These are phyloP conservation scores for Drosophila miranda DNA, from an alignment of 1,140 invertebrate genomes.

Conservation along the genomic window DNA sequence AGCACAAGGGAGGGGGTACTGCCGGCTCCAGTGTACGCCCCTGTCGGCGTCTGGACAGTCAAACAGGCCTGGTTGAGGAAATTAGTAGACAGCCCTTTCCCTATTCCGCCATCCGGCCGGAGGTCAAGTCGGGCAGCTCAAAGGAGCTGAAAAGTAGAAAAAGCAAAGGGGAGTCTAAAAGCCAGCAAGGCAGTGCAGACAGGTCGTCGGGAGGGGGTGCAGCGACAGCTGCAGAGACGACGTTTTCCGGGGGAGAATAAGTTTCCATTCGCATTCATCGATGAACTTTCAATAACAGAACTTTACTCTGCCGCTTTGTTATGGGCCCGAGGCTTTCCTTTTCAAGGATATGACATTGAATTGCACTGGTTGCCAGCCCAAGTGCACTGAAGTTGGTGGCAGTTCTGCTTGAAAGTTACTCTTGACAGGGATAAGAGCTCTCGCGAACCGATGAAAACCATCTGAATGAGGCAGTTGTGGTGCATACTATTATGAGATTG, in stretches of 20 bases:
- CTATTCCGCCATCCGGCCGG: background rate
- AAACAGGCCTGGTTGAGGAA: constrained; percentile 54
- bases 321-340: constrained; percentile 31
- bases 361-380: constrained; percentile 60
- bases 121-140: constrained; percentile 35
- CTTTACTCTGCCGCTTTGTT: constrained; percentile 28
- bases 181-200: constrained; percentile 37
- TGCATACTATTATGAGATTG: constrained; percentile 1
- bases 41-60: constrained; percentile 53
- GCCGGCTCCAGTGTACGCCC: constrained; percentile 46
- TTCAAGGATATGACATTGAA: constrained; percentile 80
- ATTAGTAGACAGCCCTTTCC: constrained; percentile 54
- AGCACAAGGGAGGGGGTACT: constrained; percentile 31
- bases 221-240: constrained; percentile 21
- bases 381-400: constrained; percentile 21
- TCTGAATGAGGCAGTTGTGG: background rate
- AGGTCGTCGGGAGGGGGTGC: background rate
- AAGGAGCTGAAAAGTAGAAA: constrained; percentile 65
- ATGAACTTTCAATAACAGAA: constrained; percentile 79
- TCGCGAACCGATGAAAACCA: constrained; percentile 8
- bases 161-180: constrained; percentile 55
- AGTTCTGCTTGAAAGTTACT: constrained; percentile 21
- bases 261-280: constrained; percentile 67
- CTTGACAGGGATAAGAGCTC: constrained; percentile 12
- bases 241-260: constrained; percentile 13